Evolutionary conservation across 1,140 invertebrate species (phyloP).

Genomic region (Atta cephalotes): DNA sequence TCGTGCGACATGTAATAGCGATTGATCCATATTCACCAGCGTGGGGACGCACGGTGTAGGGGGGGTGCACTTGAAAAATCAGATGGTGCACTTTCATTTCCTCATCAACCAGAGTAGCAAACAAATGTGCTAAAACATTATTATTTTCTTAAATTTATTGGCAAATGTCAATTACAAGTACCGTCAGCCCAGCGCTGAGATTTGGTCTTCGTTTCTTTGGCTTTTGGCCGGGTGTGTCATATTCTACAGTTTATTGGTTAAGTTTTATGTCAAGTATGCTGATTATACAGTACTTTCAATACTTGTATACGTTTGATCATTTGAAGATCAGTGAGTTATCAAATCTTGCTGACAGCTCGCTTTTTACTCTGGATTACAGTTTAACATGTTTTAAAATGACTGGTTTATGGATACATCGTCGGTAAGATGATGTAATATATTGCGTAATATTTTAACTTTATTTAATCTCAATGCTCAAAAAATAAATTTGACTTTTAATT

Average conservation of each 20-base stretch:
- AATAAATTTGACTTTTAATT: background rate
- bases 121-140: background rate
- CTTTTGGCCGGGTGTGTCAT: background rate
- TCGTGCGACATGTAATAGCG: background rate
- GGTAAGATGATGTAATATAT: conserved; percentile 20
- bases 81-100: background rate
- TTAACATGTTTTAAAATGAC: conserved; percentile 12
- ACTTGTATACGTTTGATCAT: conserved; percentile 1
- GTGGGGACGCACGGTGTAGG: background rate
- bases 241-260: background rate
- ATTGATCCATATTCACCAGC: conserved; percentile 14
- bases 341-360: too few relatives aligned
- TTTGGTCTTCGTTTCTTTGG: conserved; percentile 4
- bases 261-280: background rate
- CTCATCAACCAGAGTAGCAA: background rate
- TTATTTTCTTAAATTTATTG: background rate
- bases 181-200: conserved; percentile 12
- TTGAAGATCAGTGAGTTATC: too few relatives aligned
- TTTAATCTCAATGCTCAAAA: background rate
- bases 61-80: background rate
- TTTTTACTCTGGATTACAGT: background rate
- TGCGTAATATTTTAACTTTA: background rate
- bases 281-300: conserved; percentile 31
- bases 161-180: conserved; percentile 9
- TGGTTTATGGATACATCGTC: conserved; percentile 24